A percentile compares a stretch with the other conserved stretches of the same genome.
Evolutionary conservation across 2,888 invertebrate species (phyloP).

Genomic region (Deroplatys truncata): DNA sequence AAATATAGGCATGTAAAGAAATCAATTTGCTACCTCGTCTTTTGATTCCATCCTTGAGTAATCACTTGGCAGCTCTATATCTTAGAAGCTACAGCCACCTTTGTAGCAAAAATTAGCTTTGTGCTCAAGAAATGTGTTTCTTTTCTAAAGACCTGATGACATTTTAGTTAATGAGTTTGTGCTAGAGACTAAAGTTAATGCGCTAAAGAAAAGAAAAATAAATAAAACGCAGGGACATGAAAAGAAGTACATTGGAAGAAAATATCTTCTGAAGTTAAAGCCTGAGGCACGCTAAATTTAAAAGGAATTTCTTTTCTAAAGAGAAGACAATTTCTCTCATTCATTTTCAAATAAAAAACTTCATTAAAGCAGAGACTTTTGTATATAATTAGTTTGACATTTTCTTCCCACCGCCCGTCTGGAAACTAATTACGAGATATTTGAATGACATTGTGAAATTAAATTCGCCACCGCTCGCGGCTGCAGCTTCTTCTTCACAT

Average conservation of each 20-base stretch:
- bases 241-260: not conserved
- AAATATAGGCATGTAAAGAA: no score
- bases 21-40: no score
- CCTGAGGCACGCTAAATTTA: not conserved
- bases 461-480: not conserved
- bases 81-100: no score
- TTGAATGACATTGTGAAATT: not conserved
- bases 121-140: not conserved
- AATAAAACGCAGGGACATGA: not conserved
- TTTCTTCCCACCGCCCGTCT: not conserved
- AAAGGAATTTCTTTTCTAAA: not conserved
- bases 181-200: not conserved
- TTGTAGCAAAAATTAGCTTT: no score
- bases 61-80: no score
- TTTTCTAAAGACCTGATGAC: not conserved
- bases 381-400: constrained; percentile 14
- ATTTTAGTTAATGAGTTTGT: not conserved
- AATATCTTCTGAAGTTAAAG: not conserved
- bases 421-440: constrained; percentile 12
- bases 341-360: not conserved
- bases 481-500: not conserved
- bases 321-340: not conserved
- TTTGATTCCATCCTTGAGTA: no score
- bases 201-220: not conserved
- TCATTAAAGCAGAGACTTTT: constrained; percentile 14